phyloP scores from a whole-genome alignment of 1,140 invertebrate genomes.

The Nephila pilipes region DNA sequence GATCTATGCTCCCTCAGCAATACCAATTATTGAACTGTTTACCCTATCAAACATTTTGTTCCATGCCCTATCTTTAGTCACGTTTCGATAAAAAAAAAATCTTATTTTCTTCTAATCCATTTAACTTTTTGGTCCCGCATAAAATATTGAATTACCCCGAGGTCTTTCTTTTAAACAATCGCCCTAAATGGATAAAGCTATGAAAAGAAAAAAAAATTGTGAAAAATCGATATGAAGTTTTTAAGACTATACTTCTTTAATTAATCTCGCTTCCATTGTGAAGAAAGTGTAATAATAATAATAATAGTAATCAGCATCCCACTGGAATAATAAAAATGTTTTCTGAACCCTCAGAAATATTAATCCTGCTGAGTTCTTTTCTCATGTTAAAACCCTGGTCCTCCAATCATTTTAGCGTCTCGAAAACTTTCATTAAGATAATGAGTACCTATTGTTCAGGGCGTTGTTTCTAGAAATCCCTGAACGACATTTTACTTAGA shows the following conservation, averaged over 20 bases:
- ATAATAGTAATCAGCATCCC: conserved; percentile 48
- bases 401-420: conserved; percentile 32
- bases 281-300: conserved; percentile 24
- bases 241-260: conserved; percentile 27
- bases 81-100: not conserved
- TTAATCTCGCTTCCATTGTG: conserved; percentile 29
- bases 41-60: too few relatives aligned
- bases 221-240: conserved; percentile 28
- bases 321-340: conserved; percentile 41
- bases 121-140: conserved; percentile 18
- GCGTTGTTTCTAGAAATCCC: conserved; percentile 59
- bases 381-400: not conserved
- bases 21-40: too few relatives aligned
- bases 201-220: not conserved
- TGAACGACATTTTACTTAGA: conserved; percentile 20
- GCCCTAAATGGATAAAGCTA: conserved; percentile 5
- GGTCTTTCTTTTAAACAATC: not conserved
- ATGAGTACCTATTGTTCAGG: conserved; percentile 51
- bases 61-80: too few relatives aligned
- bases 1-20: too few relatives aligned
- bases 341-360: conserved; percentile 8
- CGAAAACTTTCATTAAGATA: conserved; percentile 63
- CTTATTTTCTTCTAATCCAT: conserved; percentile 23
- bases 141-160: conserved; percentile 37
- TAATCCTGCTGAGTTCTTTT: conserved; percentile 43